phyloP scores from a whole-genome alignment of 2,113 vertebrate species.

The Alosa alosa region DNA sequence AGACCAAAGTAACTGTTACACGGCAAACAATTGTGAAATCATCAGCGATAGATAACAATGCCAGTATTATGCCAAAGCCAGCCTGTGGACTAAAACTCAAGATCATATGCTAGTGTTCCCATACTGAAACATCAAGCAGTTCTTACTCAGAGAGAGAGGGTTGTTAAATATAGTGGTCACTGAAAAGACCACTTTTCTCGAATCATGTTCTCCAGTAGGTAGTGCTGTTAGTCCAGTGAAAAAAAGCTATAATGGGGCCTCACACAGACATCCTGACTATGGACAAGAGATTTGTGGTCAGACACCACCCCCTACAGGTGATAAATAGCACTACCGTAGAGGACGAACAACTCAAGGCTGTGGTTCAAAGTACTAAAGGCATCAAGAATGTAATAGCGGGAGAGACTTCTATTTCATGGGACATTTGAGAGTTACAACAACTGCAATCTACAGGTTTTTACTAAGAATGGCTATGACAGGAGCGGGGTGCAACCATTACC shows the following conservation, averaged over 20 bases:
- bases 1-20: background rate
- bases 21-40: background rate
- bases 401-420: background rate
- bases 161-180: background rate
- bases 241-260: slow-evolving; percentile 13
- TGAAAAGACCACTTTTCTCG: background rate
- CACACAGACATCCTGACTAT: background rate
- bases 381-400: background rate
- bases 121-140: background rate
- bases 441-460: background rate
- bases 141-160: background rate
- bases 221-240: slow-evolving; percentile 52
- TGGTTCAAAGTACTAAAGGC: background rate
- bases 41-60: background rate
- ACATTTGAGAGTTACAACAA: background rate
- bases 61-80: background rate
- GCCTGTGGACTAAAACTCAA: background rate
- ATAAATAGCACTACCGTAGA: slow-evolving; percentile 27
- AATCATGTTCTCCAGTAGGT: slow-evolving; percentile 52
- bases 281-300: slow-evolving; percentile 32
- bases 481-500: slow-evolving; percentile 96
- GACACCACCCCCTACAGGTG: slow-evolving; percentile 68
- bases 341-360: background rate
- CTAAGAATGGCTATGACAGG: slow-evolving; percentile 43
- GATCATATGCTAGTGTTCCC: background rate